Evolutionary conservation across 2,113 vertebrate genomes (phyloP).

Genomic region (Spilogale gracilis): DNA sequence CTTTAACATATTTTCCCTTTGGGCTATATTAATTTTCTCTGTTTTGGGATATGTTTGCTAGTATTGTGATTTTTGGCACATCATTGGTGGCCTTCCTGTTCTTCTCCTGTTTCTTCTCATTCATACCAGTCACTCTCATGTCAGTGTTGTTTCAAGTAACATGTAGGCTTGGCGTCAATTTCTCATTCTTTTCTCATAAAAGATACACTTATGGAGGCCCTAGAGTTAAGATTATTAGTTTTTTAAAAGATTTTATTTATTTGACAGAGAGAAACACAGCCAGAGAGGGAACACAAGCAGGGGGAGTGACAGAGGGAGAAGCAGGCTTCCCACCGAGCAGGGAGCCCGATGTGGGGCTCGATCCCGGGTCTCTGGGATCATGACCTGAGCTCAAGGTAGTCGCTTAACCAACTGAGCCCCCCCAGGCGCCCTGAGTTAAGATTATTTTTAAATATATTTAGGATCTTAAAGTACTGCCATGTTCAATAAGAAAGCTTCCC

Average conservation of each 20-base stretch:
- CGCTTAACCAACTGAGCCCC: too few species aligned
- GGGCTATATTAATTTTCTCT: neutral
- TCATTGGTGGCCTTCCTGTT: fast-evolving
- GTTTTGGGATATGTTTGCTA: neutral
- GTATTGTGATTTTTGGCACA: neutral
- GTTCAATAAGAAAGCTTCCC: neutral
- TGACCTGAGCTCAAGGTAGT: too few species aligned
- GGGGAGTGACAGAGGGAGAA: too few species aligned
- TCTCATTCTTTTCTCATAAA: neutral
- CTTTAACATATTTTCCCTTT: neutral
- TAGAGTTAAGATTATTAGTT: neutral
- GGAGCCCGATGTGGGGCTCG: too few species aligned
- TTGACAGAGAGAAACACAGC: too few species aligned
- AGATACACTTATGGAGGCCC: neutral
- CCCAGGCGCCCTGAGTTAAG: neutral
- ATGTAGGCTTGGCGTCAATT: neutral
- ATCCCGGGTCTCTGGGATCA: too few species aligned
- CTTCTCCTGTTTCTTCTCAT: neutral
- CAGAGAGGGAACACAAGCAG: too few species aligned
- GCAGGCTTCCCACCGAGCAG: too few species aligned
- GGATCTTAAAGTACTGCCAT: neutral
- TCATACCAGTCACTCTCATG: fast-evolving
- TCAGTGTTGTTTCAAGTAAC: neutral
- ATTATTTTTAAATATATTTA: neutral
- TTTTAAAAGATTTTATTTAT: too few species aligned